Conservation (phyloP, 2,797 vertebrate genomes). For the Hydrocynus forskahlii region DNA sequence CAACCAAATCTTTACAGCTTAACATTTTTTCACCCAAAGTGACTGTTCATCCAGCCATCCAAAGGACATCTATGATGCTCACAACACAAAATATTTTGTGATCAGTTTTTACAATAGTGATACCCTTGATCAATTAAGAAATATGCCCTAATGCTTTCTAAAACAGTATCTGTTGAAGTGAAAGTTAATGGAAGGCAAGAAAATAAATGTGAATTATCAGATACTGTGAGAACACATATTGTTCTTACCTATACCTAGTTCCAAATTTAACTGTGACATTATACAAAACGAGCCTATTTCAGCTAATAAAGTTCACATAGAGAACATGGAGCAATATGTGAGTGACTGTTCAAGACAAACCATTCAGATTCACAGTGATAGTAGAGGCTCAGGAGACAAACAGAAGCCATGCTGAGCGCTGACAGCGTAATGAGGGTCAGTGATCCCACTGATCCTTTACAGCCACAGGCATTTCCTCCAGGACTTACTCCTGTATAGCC, state of each 20-base stretch:
- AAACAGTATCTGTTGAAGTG: neutral
- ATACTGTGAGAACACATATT: no score
- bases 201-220: no score
- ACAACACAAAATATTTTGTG: neutral
- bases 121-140: neutral
- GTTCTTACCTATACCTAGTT: neutral
- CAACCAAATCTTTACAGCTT: no score
- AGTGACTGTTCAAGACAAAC: neutral
- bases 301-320: neutral
- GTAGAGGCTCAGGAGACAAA: neutral
- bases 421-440: neutral
- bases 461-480: conserved; percentile 7
- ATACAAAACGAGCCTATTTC: neutral
- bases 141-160: neutral
- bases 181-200: neutral
- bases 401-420: neutral
- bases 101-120: neutral
- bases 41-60: no score
- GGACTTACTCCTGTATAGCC: conserved; percentile 10
- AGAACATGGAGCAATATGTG: neutral
- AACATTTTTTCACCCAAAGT: no score
- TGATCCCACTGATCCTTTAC: conserved; percentile 21
- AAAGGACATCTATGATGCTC: neutral
- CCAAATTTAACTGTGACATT: no score
- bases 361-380: neutral